These are phyloP conservation scores for Syngnathus rostellatus DNA, from an alignment of 2,797 vertebrate genomes.

Conservation along the genomic window DNA sequence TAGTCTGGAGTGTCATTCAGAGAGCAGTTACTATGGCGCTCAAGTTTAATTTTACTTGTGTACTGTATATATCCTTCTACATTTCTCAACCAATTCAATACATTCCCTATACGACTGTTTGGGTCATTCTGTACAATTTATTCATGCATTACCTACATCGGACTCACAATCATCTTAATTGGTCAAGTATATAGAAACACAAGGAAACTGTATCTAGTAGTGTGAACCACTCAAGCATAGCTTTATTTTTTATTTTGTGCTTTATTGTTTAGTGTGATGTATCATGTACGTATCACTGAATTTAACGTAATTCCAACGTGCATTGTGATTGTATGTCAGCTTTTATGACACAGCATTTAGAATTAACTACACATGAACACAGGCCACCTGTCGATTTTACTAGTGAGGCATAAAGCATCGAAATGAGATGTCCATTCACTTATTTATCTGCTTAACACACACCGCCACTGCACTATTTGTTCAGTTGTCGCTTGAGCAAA, in stretches of 20 bases:
- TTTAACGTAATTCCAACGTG: not conserved
- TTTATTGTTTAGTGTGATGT: not conserved
- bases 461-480: not conserved
- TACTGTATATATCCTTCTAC: no score
- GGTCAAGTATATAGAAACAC: no score
- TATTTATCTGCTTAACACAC: conserved; percentile 43
- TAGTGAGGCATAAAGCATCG: conserved; percentile 47
- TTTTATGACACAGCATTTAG: not conserved
- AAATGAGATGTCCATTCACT: conserved; percentile 49
- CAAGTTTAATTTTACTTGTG: not conserved
- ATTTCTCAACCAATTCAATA: no score
- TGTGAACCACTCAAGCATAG: no score
- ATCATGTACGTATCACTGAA: not conserved
- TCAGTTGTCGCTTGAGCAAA: conserved; percentile 14
- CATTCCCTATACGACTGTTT: no score
- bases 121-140: no score
- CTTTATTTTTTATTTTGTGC: not conserved
- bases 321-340: not conserved
- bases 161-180: no score
- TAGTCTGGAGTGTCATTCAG: not conserved
- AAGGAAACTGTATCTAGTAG: no score
- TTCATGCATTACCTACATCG: no score
- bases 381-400: conserved; percentile 49
- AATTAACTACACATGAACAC: not conserved
- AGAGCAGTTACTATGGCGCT: not conserved